Evolutionary conservation across 2,797 vertebrate genomes (phyloP), one percentile per base, ranked within the genome.

Genomic region (Parotocinclus haroldoi): DNA sequence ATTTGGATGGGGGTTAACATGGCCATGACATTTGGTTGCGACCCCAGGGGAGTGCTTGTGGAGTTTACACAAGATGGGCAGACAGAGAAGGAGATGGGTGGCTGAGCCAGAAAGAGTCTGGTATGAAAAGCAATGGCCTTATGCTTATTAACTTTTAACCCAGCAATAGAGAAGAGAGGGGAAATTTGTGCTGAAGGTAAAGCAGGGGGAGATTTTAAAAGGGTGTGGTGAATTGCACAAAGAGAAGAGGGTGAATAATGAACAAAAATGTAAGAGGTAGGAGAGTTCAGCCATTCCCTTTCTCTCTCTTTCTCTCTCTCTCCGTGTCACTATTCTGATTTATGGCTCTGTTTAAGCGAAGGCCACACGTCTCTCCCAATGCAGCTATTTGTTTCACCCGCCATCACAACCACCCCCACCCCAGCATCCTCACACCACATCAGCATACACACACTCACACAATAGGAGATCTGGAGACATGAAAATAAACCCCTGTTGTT

Each of bases 261-360:
- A 69, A 60, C 64, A 62, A 63, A 69, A 73, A 71, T 54, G 59
- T 60, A 66, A n/a, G 53, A 49, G 66, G 75, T 39, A 61, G 16
- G 13, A 50, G 66, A 76, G 58, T 66, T 66, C 45, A 44, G 37
- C 58, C 52, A 48, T 75, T 76, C 66, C 57, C 80, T n/a, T n/a
- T n/a, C n/a, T n/a, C n/a, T n/a, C n/a, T n/a, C n/a, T n/a, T n/a
- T 68, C 74, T 64, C 78, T 70, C 79, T 78, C 75, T 72, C 74
- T 79, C 78, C 64, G 65, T 83, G 89, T 91, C 91, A 92, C 78
- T 72, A 71, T 64, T 37, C 73, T 93, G 92, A 94, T 94, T 92
- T 93, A 93, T 92, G 85, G 83, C 82, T 91, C 89, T 91, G 91
- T 91, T 93, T 92, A 92, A 91, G 88, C 81, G 89, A 92, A 94